Evolutionary conservation across 2,113 vertebrate genomes (phyloP).

Genomic region (Tyto alba): DNA sequence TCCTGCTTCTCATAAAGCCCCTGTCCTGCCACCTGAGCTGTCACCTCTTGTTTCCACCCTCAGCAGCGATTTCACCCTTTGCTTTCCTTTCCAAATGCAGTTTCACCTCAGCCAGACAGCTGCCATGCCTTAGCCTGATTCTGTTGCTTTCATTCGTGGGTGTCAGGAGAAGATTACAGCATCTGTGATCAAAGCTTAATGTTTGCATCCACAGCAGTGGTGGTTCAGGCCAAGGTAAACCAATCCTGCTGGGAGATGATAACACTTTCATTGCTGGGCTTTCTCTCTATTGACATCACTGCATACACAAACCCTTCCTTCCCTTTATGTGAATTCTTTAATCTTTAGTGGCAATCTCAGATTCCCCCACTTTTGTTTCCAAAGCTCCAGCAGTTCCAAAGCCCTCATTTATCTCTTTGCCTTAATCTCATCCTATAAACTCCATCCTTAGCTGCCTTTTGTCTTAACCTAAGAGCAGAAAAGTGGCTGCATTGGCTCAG

Average conservation of each 20-base stretch:
- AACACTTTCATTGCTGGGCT: background rate
- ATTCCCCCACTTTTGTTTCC: background rate
- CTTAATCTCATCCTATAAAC: background rate
- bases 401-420: background rate
- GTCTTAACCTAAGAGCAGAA: background rate
- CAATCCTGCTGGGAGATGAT: background rate
- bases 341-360: background rate
- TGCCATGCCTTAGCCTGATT: background rate
- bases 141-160: background rate
- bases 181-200: slow-evolving; percentile 7
- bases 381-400: background rate
- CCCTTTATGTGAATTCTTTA: background rate
- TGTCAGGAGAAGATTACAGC: slow-evolving; percentile 1
- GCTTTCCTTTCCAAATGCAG: background rate
- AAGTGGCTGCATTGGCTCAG: background rate
- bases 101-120: background rate
- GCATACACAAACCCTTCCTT: background rate
- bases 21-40: background rate
- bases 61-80: background rate
- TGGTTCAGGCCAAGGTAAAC: slow-evolving; percentile 20
- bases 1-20: background rate
- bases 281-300: background rate
- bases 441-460: background rate
- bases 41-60: background rate
- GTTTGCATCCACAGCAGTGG: background rate